Base-by-base conservation (phyloP, 2,888 invertebrate genomes). In the Antheraea yamamai region DNA sequence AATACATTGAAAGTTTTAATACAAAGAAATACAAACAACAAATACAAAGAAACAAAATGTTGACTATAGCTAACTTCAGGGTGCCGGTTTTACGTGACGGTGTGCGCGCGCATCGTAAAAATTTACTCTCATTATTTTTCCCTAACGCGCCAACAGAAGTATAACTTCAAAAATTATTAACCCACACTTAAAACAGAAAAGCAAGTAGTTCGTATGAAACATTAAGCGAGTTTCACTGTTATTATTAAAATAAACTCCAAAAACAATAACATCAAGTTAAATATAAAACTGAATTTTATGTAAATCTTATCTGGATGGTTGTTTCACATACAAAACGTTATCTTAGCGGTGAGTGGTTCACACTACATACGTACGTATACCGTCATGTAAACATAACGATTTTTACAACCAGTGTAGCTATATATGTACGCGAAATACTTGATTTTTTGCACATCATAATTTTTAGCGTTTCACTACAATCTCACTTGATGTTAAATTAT, bases 221-320 rank as follows among this genome's bases (percentile, higher is more conserved):
- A 55, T 55, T 55, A 16, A 3, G 3, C 55, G 7, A 55, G 3
- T 55, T 20, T 12, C n/a, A 23, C 61, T 23, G n/a, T 55, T 55
- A 61, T 12, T 23, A 66, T 30, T 66, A 14, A 66, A 66, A 30
- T 66, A 26, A 66, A 66, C 26, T 66, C 16, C 6, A 14, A 16
- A 1, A 66, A 30, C n/a, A 61, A 61, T 58, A 26, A 64, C 14
- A 64, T 3, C 4, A 16, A 16, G 70, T 70, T 39, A 14, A 35
- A 70, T n/a, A 70, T 70, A 39, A 39, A 39, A 70, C 70, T 39
- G 70, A 70, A 70, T 39, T 70, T 26, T 70, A 71, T 39, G 61
- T 72, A 76, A 72, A 72, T 61, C 23, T 75, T 75, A 75, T 75
- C 74, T 58, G 61, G n/a, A 73, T 68, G 52, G 73, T 75, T 75